Base-by-base conservation (phyloP, 2,888 invertebrate species). In the Pseudococcus longispinus region DNA sequence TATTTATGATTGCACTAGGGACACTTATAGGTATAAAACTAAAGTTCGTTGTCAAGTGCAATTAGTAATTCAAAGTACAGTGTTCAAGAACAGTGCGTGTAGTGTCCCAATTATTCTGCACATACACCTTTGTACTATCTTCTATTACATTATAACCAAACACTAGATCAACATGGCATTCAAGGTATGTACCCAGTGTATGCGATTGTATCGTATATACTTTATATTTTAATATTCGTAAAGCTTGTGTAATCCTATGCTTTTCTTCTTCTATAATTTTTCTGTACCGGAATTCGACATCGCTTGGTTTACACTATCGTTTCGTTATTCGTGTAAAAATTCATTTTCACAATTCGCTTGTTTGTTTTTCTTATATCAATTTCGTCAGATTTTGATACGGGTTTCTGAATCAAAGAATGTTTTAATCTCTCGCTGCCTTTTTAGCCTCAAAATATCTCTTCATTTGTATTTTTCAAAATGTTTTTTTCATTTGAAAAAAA, bases 11-110 rank as follows among this genome's bases (percentile, higher is more conserved):
- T 44, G 70, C 42, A 46, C 23, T 44, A 29, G 44, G 85, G 42
- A 46, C 37, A 74, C 32, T 74, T 32, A 74, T 74, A 32, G 65
- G 74, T 85, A 85, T 84, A 84, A 84, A 85, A 85, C 44, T 26
- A 60, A 85, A 74, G 85, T 85, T 85, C 85, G 85, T 46, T 74
- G 85, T 85, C 74, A 85, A 85, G 85, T 85, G 77, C 85, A 85
- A 70, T 65, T 77, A 74, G 85, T 77, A 84, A 84, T 37, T 84
- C 84, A 18, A 84, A 60, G 84, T 65, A 55, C 55, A 37, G 84
- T 84, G 84, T 84, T 42, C 20, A 84, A 60, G 84, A 20, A 84
- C 32, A 84, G 84, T 84, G 84, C 84, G 84, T 29, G 84, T 42
- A 60, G 32, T 84, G 37, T 32, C 37, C 60, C 29, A 65, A 44